These are phyloP conservation scores for Agrochola circellaris DNA, from an alignment of 2,888 invertebrate species.

Conservation along the genomic window DNA sequence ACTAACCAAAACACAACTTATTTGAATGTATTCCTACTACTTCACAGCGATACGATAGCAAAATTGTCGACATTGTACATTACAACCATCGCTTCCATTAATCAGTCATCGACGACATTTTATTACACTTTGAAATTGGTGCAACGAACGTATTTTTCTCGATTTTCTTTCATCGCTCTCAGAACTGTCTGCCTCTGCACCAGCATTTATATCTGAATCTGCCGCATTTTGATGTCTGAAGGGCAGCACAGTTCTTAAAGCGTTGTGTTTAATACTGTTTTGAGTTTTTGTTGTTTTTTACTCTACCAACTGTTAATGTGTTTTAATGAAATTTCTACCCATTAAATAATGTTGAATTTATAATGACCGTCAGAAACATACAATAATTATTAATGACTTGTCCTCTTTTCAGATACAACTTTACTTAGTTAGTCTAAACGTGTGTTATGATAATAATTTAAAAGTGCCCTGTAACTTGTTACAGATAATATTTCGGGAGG, in stretches of 20 bases:
- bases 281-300: slow-evolving; percentile 55
- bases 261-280: slow-evolving; percentile 36
- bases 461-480: slow-evolving; percentile 63
- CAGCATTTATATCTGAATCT: slow-evolving; percentile 55
- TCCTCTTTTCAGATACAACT: slow-evolving; percentile 63
- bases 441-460: slow-evolving; percentile 47
- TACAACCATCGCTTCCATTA: slow-evolving; percentile 88
- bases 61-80: slow-evolving; percentile 88
- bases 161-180: slow-evolving; percentile 60
- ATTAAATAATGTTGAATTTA: slow-evolving; percentile 41
- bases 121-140: slow-evolving; percentile 86
- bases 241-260: slow-evolving; percentile 64
- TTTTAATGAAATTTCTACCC: slow-evolving; percentile 35
- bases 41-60: slow-evolving; percentile 85
- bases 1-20: slow-evolving; percentile 89
- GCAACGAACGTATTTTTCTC: slow-evolving; percentile 77
- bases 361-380: slow-evolving; percentile 34
- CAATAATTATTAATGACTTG: slow-evolving; percentile 51
- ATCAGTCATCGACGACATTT: slow-evolving; percentile 81
- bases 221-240: slow-evolving; percentile 62
- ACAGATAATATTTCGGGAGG: slow-evolving; percentile 64
- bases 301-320: slow-evolving; percentile 38
- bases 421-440: slow-evolving; percentile 43
- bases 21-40: slow-evolving; percentile 87
- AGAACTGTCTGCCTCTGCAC: slow-evolving; percentile 61